Evolutionary conservation across 2,113 vertebrate genomes (phyloP), one percentile per base, ranked within the genome.

Genomic region (Vulpes ferrilata): DNA sequence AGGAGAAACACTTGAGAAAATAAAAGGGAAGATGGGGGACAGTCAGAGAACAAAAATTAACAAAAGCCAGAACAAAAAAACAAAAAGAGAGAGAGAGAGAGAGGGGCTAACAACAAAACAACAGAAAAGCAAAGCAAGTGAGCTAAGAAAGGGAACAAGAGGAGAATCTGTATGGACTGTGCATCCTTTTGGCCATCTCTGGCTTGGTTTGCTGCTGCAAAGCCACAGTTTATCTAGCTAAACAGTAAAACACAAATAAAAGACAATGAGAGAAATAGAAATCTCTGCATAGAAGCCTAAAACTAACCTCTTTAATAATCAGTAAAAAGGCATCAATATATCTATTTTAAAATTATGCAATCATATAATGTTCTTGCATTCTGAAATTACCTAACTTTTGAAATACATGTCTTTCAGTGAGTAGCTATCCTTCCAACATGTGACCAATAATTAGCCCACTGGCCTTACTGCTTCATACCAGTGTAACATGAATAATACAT

Each of bases 281-380:
- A 60, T 2, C 6, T 71, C 81, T 65, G 35, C 87, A 73, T 10
- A 62, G 25, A 94, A 25, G 19, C 43, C 22, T 51, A 76, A 48
- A 43, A 76, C 13, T 76, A 76, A 83, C 0, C 48, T 22, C 35
- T 84, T 89, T 93, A 17, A 30, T 43, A 93, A 90, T n/a, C 22
- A 86, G 38, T 90, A 35, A 57, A 81, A 82, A 74, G 16, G 6
- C 32, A 82, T 65, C 43, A 90, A 74, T 92, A 55, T 51, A 60
- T 20, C 3, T 65, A 20, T 35, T 62, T 89, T 94, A 57, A 93
- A 97, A 87, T 53, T 85, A 88, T 57, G 17, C n/a, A 82, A n/a
- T 59, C n/a, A 48, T 57, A 59, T 53, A 78, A 92, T 81, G 69
- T 89, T 13, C 62, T 94, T 73, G 8, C 19, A 69, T 80, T 57